Base-by-base conservation (phyloP, 1,140 invertebrate species). In the Drosophila bocqueti region DNA sequence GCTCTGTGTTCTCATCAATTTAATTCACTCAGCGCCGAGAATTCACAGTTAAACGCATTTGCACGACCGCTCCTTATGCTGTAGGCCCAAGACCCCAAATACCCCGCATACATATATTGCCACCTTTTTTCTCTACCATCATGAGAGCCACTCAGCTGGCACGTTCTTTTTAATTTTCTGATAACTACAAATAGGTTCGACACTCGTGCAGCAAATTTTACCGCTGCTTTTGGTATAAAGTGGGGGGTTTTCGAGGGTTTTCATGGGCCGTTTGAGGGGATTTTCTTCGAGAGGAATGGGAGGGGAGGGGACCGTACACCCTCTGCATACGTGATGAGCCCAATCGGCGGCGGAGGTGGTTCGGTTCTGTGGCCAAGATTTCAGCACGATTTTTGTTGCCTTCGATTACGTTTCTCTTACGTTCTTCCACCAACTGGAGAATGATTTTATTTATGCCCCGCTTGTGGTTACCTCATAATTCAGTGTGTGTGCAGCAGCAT, bases 121-220 rank as follows among this genome's bases (percentile, higher is more conserved):
- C 36, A 26, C 29, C 24, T 34, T 42, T 55, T 57, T 3, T 6
- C 2, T 5, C 36, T 16, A n/a, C 21, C 36, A 36, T n/a, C 36
- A 34, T 60, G 18, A 34, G 11, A 34, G 13, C 38, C 38, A 58
- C 49, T 49, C 29, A 38, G 62, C 58, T 66, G 66, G 66, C 81
- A 89, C 81, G 84, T 89, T 89, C 81, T 90, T 89, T 89, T 89
- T 89, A 89, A 89, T 89, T 89, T 89, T 89, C 84, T 89, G 85
- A 89, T 89, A 89, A 89, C 84, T 89, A 89, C 84, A 89, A 89
- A 89, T 89, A 89, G 81, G 85, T 89, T 89, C 84, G 77, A 89
- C 83, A 86, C 84, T 89, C 84, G 84, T 89, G 84, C 84, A 81
- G 81, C 84, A 89, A 84, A 89, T 89, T 81, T 89, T 89, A 89